Conservation (phyloP, 2,888 invertebrate genomes). For the Thyatira batis region DNA sequence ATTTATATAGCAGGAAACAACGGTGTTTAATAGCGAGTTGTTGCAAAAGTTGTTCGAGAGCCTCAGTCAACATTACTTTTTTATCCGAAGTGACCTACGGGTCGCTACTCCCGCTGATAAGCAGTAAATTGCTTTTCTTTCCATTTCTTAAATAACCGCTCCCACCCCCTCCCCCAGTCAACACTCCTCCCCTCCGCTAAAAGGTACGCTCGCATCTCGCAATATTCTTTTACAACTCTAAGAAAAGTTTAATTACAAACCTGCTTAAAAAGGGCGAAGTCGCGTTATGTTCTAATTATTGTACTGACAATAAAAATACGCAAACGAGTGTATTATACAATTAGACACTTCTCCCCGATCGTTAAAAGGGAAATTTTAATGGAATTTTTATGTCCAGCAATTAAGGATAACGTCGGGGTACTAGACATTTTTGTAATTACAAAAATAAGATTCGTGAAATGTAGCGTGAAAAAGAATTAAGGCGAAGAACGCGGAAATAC, state of each 20-base stretch:
- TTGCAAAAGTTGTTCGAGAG: slow-evolving; percentile 40
- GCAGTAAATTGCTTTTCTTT: slow-evolving; percentile 79
- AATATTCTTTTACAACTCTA: slow-evolving; percentile 70
- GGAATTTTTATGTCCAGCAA: slow-evolving; percentile 83
- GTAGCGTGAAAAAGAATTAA: slow-evolving; percentile 83
- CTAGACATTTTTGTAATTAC: slow-evolving; percentile 83
- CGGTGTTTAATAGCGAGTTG: slow-evolving; percentile 12
- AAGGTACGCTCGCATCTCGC: slow-evolving; percentile 59
- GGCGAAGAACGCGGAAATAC: slow-evolving; percentile 70
- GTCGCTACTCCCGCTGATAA: slow-evolving; percentile 67
- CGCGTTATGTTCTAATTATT: slow-evolving; percentile 82
- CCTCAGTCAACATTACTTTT: slow-evolving; percentile 52
- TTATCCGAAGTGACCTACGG: slow-evolving; percentile 63
- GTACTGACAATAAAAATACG: slow-evolving; percentile 81
- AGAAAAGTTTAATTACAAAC: slow-evolving; percentile 77
- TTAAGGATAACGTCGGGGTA: slow-evolving; percentile 82
- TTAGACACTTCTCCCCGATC: slow-evolving; percentile 81
- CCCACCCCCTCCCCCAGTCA: slow-evolving; percentile 36
- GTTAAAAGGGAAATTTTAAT: slow-evolving; percentile 83
- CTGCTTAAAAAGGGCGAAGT: slow-evolving; percentile 69
- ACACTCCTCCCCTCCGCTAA: slow-evolving; percentile 29
- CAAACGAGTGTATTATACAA: slow-evolving; percentile 83
- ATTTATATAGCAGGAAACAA: slow-evolving; percentile 10
- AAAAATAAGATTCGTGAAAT: slow-evolving; percentile 83
- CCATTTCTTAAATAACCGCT: slow-evolving; percentile 73